A percentile compares a stretch with the other conserved stretches of the same genome.
Evolutionary conservation across 2,113 vertebrate species (phyloP).

Genomic region (Ciconia boyciana): DNA sequence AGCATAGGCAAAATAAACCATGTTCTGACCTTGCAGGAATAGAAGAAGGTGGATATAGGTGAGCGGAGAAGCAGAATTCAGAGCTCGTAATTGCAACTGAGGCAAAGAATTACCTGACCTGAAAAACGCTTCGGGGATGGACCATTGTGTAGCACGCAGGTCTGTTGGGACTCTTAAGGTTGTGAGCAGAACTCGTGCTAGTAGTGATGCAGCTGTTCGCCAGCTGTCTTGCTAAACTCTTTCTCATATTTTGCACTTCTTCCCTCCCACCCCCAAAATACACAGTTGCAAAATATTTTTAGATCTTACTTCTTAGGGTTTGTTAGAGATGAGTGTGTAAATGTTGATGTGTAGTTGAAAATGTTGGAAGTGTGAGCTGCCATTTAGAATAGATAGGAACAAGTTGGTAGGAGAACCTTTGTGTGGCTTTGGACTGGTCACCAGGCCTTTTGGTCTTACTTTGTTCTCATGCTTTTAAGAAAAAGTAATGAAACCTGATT

Average conservation of each 20-base stretch:
- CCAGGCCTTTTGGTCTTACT: background rate
- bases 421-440: background rate
- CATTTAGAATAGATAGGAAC: background rate
- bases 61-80: background rate
- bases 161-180: background rate
- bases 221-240: slow-evolving; percentile 44
- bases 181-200: background rate
- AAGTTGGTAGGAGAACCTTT: background rate
- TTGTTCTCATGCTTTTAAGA: background rate
- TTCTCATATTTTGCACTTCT: slow-evolving; percentile 8
- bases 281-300: slow-evolving; percentile 4
- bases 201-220: slow-evolving; percentile 33
- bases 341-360: background rate
- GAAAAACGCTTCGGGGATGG: background rate
- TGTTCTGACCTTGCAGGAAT: background rate
- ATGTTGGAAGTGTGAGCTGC: background rate
- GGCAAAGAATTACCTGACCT: background rate
- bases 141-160: background rate
- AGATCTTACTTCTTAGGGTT: background rate
- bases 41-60: background rate
- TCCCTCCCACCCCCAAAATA: slow-evolving; percentile 14
- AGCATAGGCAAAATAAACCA: background rate
- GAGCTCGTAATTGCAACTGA: background rate
- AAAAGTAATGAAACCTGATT: background rate
- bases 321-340: background rate